phyloP scores from a whole-genome alignment of 2,797 vertebrate species.

The Thamnophis elegans region DNA sequence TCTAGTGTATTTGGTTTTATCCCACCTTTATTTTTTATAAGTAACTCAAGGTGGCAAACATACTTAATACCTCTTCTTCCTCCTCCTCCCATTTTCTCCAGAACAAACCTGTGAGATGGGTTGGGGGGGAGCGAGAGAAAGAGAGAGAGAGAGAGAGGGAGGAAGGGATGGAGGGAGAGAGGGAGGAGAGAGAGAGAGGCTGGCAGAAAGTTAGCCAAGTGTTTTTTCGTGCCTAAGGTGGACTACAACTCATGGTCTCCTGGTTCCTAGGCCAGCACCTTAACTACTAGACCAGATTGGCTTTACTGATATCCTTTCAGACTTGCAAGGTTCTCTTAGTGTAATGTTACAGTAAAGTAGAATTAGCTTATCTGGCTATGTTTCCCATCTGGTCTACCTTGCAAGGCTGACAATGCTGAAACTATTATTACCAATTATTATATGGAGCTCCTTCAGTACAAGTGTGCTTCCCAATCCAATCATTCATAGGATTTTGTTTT shows the following conservation, averaged over 20 bases:
- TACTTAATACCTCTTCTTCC: too few species aligned
- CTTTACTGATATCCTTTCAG: not conserved
- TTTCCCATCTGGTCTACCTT: not conserved
- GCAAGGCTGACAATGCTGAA: not conserved
- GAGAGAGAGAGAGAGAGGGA: too few species aligned
- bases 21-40: not conserved
- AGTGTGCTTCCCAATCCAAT: not conserved
- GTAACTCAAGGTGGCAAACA: not conserved
- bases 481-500: not conserved
- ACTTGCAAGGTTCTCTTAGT: not conserved
- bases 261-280: too few species aligned
- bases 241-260: too few species aligned
- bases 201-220: too few species aligned
- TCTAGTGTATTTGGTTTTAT: not conserved
- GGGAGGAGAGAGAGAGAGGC: too few species aligned
- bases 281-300: not conserved
- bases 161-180: accelerated
- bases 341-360: not conserved
- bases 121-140: too few species aligned
- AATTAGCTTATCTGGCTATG: not conserved
- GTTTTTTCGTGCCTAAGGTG: too few species aligned
- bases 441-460: not conserved
- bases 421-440: not conserved
- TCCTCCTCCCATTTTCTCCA: too few species aligned
- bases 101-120: too few species aligned